Evolutionary conservation across 2,888 invertebrate species (phyloP).

Genomic region (Phytoseiulus persimilis): DNA sequence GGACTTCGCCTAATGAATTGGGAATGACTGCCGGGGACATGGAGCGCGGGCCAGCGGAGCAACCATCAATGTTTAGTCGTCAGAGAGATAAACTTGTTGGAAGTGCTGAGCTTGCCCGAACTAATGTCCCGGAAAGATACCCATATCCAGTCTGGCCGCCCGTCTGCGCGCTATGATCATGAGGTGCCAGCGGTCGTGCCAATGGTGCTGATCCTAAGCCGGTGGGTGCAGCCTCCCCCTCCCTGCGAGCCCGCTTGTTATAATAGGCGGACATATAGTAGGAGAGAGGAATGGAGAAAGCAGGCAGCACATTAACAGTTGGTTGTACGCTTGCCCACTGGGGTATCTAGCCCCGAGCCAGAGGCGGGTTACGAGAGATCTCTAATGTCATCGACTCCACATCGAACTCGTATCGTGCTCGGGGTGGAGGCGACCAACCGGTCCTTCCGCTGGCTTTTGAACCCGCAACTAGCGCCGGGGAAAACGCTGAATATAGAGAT

Average conservation of each 20-base stretch:
- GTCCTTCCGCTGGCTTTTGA: not conserved
- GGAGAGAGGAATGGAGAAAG: not conserved
- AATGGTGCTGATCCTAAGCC: not conserved
- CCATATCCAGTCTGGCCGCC: not conserved
- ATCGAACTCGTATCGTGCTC: not conserved
- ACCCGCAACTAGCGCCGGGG: not conserved
- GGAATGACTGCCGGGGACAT: not conserved
- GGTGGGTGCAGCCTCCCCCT: not conserved
- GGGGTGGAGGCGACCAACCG: not conserved
- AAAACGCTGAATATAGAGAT: not conserved
- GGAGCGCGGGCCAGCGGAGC: not conserved
- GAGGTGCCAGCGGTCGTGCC: not conserved
- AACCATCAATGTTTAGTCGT: not conserved
- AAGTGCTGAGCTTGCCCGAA: slow-evolving; percentile 13
- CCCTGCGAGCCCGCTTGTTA: not conserved
- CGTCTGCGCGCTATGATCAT: not conserved
- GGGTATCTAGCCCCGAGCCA: not conserved
- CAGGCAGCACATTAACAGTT: not conserved
- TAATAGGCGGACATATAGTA: not conserved
- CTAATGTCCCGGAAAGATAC: slow-evolving; percentile 37
- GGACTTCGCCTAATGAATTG: not conserved
- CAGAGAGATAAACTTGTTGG: slow-evolving; percentile 5
- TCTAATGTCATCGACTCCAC: not conserved
- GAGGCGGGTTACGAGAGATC: not conserved
- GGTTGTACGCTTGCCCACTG: not conserved